A percentile compares a stretch with the other conserved stretches of the same genome.
Evolutionary conservation across 30 jellyfish, hydroid and myxozoan species (phyloP).

Genomic region (Aurelia coerulea): DNA sequence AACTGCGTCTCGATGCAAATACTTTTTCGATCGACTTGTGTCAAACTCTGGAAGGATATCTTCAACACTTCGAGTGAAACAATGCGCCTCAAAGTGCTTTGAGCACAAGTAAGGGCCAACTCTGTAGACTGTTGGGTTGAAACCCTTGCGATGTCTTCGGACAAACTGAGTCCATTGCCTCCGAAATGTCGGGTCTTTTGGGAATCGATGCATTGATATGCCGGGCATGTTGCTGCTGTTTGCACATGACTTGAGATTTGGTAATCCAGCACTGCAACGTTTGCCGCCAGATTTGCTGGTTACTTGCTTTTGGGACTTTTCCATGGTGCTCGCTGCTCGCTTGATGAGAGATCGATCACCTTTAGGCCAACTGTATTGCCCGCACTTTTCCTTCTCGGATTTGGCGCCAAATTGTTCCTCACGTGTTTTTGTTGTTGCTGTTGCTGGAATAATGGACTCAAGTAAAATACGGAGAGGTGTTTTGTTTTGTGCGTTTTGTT

Average conservation of each 20-base stretch:
- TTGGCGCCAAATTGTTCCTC: no score
- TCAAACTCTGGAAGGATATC: conserved; percentile 3
- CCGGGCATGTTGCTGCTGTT: not conserved
- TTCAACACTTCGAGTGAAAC: not conserved
- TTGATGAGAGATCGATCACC: no score
- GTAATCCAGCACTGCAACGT: not conserved
- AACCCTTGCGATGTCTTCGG: conserved; percentile 2
- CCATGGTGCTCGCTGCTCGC: no score
- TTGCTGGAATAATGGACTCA: no score
- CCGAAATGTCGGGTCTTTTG: not conserved
- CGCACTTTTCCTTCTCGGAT: no score
- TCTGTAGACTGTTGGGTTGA: conserved; percentile 12
- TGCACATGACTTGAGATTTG: not conserved
- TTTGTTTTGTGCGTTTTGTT: no score
- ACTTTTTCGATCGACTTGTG: not conserved
- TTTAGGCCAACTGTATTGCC: no score
- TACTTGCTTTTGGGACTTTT: no score
- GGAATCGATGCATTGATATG: conserved; percentile 7
- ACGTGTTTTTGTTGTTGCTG: no score
- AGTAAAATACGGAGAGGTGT: no score
- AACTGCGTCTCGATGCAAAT: not conserved
- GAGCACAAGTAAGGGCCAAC: conserved; percentile 21
- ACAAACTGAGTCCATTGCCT: conserved; percentile 20
- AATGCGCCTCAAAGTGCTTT: not conserved
- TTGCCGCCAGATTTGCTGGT: not conserved